Evolutionary conservation across 2,888 invertebrate genomes (phyloP), one percentile per base, ranked within the genome.

Genomic region (Pemphredon lugubris): DNA sequence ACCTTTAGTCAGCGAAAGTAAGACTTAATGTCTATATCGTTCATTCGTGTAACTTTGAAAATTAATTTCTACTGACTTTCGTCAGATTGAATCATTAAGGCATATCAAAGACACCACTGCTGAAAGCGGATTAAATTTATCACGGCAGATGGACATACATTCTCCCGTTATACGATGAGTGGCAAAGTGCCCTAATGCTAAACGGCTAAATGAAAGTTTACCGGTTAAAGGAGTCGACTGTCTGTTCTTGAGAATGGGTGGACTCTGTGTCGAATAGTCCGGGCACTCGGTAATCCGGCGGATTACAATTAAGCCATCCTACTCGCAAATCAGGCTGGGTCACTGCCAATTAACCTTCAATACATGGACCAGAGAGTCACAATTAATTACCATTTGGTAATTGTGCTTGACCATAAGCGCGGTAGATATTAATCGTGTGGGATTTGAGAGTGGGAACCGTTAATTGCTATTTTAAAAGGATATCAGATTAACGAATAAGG

Each of bases 341-440:
- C 75, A 58, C 32, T 63, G 63, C 72, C 68, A 64, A 77, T 77
- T 77, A 75, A 77, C 72, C 78, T 68, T 53, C 63, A 50, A 68
- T 71, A 18, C 26, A 34, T 14, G 42, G 39, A 42, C 44, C 30
- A 20, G 40, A 18, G 48, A 60, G 20, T 48, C 45, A 60, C 34
- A 45, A 59, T 61, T 42, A 71, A 77, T 77, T 77, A 54, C 21
- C 32, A 45, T 42, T 44, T 4, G 51, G 45, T 23, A 37, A 60
- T 32, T 48, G 32, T 51, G 58, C 58, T 59, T 73, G 65, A 63
- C 51, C 13, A 16, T 50, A 45, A 58, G 16, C n/a, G 45, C 5
- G 42, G 51, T 14, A 32, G 45, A 51, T 40, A 16, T 53, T 47
- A 48, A 53, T 64, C 39, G 9, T 50, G 23, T n/a, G 16, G 32